phyloP scores from a whole-genome alignment of 2,888 invertebrate genomes.

The Furcula furcula region DNA sequence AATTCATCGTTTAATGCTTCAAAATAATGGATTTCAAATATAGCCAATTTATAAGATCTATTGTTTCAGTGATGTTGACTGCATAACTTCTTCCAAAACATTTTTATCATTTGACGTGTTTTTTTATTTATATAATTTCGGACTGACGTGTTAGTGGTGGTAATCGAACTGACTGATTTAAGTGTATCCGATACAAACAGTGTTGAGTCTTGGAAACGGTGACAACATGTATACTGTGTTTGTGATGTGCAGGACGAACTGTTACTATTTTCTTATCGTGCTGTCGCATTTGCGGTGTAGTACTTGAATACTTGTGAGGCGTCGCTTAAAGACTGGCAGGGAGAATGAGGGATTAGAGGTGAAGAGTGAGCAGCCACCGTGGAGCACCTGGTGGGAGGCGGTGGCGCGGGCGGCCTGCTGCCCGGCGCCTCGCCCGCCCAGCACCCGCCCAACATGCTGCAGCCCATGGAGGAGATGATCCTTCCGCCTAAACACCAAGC shows the following conservation, averaged over 20 bases:
- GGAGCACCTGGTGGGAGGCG: constrained; percentile 90
- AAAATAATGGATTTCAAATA: too few species aligned
- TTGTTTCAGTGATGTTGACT: constrained; percentile 42
- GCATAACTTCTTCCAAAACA: constrained; percentile 63
- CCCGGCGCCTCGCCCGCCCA: constrained; percentile 83
- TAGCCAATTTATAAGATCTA: too few species aligned
- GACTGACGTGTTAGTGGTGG: constrained; percentile 25
- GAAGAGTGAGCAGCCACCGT: constrained; percentile 74
- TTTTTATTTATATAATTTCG: constrained; percentile 35
- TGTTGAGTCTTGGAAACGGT: constrained; percentile 29
- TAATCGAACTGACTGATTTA: constrained; percentile 15
- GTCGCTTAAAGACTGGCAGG: constrained; percentile 33
- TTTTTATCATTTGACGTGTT: constrained; percentile 42
- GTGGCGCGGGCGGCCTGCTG: constrained; percentile 85
- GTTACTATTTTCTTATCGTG: constrained; percentile 57
- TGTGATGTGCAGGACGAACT: constrained; percentile 65
- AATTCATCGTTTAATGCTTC: too few species aligned
- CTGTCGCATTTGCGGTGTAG: constrained; percentile 61
- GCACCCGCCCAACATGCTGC: constrained; percentile 84
- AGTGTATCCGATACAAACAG: constrained; percentile 11
- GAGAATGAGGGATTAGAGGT: constrained; percentile 61
- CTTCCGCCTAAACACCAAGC: constrained; percentile 91
- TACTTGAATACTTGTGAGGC: constrained; percentile 50
- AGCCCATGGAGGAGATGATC: constrained; percentile 85
- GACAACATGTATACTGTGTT: constrained; percentile 62